A percentile compares a stretch with the other conserved stretches of the same genome.
Conservation (phyloP, 2,113 vertebrate genomes). For the Takifugu flavidus region DNA sequence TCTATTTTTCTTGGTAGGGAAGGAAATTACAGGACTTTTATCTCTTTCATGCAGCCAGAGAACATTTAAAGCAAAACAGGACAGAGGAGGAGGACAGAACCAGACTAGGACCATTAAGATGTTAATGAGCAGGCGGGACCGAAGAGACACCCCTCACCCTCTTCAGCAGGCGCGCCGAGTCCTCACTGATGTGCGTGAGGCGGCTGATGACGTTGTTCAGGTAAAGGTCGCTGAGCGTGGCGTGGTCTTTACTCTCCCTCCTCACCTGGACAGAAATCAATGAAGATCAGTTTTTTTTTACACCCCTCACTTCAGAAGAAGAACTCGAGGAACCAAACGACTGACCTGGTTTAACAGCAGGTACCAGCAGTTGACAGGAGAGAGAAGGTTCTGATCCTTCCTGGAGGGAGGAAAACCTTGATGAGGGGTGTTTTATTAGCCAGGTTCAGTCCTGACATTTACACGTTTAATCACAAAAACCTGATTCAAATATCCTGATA, state of each 20-base stretch:
- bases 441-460: too few relatives aligned
- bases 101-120: background rate
- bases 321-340: background rate
- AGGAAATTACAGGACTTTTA: background rate
- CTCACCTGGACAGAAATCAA: constrained; percentile 78
- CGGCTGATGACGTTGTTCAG: constrained; percentile 97
- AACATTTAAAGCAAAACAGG: background rate
- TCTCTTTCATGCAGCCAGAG: background rate
- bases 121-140: background rate
- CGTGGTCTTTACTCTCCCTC: constrained; percentile 97
- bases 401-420: constrained; percentile 56
- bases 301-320: background rate
- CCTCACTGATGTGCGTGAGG: constrained; percentile 97
- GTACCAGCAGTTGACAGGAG: constrained; percentile 98
- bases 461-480: too few relatives aligned
- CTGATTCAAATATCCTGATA: too few relatives aligned
- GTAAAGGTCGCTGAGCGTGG: constrained; percentile 95
- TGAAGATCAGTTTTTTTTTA: too few relatives aligned
- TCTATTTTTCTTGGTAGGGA: background rate
- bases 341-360: constrained; percentile 85
- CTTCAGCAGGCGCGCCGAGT: constrained; percentile 97
- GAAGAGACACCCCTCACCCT: constrained; percentile 77
- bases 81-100: background rate
- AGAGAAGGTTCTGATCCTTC: constrained; percentile 97
- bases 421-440: too few relatives aligned